A percentile compares a stretch with the other conserved stretches of the same genome.
phyloP scores from a whole-genome alignment of 2,113 vertebrate genomes.

The Clarias magur region DNA sequence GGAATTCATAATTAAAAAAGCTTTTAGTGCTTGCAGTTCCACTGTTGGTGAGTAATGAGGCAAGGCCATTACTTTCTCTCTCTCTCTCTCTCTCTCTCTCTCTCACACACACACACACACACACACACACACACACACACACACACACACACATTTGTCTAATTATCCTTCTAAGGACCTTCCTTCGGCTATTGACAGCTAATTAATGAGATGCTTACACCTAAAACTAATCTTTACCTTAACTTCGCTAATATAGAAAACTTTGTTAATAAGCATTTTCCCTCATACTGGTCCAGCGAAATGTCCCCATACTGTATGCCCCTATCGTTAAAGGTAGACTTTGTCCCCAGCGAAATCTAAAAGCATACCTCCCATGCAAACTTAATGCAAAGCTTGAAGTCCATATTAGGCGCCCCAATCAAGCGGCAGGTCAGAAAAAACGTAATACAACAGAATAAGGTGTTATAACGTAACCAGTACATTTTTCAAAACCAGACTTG shows the following conservation, averaged over 20 bases:
- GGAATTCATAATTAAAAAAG: conserved; percentile 77
- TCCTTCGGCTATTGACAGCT: neutral
- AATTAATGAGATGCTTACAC: neutral
- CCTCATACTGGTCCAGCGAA: neutral
- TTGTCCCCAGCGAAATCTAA: neutral
- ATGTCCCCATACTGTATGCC: neutral
- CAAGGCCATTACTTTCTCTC: conserved; percentile 18
- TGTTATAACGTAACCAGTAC: neutral
- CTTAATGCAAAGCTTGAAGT: neutral
- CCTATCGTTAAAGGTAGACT: neutral
- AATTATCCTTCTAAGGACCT: neutral
- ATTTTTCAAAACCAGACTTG: neutral
- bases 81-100: neutral
- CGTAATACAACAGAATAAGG: neutral
- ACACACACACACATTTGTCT: neutral
- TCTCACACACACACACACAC: neutral
- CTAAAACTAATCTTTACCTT: neutral
- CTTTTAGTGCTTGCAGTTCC: conserved; percentile 73
- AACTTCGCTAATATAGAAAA: neutral
- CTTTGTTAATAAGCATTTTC: neutral
- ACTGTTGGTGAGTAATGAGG: conserved; percentile 55
- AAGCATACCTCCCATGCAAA: neutral
- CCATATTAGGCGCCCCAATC: neutral
- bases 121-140: neutral
- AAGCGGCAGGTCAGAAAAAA: neutral